phyloP scores from a whole-genome alignment of 2,888 invertebrate genomes.

The Rhabditophanes sp. region DNA sequence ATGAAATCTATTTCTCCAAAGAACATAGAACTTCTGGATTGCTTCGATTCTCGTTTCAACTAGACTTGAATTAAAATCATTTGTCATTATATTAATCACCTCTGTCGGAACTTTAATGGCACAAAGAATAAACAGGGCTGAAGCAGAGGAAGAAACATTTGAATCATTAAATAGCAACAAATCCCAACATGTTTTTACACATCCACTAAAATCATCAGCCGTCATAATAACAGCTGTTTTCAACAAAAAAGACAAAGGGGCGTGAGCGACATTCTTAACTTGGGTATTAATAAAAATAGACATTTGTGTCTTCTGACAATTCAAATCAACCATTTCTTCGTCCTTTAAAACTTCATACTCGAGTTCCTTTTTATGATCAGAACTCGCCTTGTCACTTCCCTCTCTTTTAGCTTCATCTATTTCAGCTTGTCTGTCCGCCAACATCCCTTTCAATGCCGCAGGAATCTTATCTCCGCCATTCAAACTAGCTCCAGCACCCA shows the following conservation, averaged over 20 bases:
- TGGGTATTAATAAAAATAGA: constrained; percentile 65
- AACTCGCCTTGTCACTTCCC: constrained; percentile 21
- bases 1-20: constrained; percentile 92
- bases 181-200: constrained; percentile 85
- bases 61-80: constrained; percentile 67
- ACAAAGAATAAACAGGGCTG: constrained; percentile 74
- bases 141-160: constrained; percentile 51
- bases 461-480: constrained; percentile 35
- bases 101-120: constrained; percentile 79
- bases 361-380: constrained; percentile 13
- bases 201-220: constrained; percentile 51
- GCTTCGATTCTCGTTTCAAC: constrained; percentile 67
- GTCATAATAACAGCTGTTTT: constrained; percentile 76
- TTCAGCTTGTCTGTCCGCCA: constrained; percentile 42
- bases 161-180: constrained; percentile 72
- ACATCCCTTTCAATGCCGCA: constrained; percentile 30
- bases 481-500: no score
- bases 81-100: constrained; percentile 73
- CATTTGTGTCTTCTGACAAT: constrained; percentile 51
- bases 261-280: constrained; percentile 56
- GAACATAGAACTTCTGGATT: constrained; percentile 66
- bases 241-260: constrained; percentile 65
- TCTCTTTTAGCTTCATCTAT: constrained; percentile 35
- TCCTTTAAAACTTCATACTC: no score
- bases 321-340: constrained; percentile 53